Percentiles rank a stretch among this genome's conserved stretches.
These are phyloP conservation scores for Helostoma temminkii DNA, from an alignment of 2,797 vertebrate species.

Conservation along the genomic window DNA sequence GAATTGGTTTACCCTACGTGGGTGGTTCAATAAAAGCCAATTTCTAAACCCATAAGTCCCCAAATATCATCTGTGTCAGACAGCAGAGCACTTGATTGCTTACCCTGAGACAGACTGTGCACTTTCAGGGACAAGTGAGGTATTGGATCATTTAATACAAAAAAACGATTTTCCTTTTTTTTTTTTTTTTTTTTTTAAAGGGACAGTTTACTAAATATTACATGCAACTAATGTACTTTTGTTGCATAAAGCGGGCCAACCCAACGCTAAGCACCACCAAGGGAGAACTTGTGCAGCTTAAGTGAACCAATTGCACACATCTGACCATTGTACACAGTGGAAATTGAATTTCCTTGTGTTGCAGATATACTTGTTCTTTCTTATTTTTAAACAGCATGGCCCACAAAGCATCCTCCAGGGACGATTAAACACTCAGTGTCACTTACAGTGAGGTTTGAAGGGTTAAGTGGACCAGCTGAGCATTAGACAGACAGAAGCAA, in stretches of 20 bases:
- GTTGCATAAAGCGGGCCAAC: conserved; percentile 9
- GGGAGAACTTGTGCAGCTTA: conserved; percentile 27
- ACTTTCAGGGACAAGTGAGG: conserved; percentile 30
- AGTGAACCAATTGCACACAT: conserved; percentile 19
- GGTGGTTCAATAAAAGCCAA: conserved; percentile 58
- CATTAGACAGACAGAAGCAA: conserved; percentile 59
- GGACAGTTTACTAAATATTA: neutral
- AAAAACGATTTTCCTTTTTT: too few relatives aligned
- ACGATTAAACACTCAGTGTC: conserved; percentile 75
- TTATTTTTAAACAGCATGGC: conserved; percentile 6
- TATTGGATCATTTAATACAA: conserved; percentile 50
- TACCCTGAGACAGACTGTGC: conserved; percentile 21
- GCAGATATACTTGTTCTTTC: conserved; percentile 38
- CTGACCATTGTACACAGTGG: conserved; percentile 27
- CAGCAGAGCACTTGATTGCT: conserved; percentile 35
- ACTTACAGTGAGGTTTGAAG: conserved; percentile 60
- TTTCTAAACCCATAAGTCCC: conserved; percentile 62
- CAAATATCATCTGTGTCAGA: conserved; percentile 68
- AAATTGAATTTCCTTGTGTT: conserved; percentile 56
- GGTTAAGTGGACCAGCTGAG: conserved; percentile 70
- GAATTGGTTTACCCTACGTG: conserved; percentile 51
- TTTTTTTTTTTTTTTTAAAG: conserved; percentile 30
- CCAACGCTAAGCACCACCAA: conserved; percentile 27
- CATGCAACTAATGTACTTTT: neutral
- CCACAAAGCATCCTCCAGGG: conserved; percentile 47